Evolutionary conservation across 2,797 vertebrate genomes (phyloP).

Genomic region (Falco naumanni): DNA sequence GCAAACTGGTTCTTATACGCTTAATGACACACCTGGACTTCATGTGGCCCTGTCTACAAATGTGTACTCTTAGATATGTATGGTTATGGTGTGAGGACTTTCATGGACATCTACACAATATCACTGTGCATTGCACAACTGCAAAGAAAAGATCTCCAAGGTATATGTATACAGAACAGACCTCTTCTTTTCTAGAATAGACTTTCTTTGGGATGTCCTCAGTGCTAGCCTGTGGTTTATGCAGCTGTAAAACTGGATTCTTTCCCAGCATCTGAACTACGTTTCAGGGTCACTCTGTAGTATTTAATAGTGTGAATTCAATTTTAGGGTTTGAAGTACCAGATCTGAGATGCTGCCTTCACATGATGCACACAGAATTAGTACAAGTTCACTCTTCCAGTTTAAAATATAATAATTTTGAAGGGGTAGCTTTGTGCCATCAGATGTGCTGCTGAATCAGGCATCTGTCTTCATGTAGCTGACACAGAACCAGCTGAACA

Average conservation of each 20-base stretch:
- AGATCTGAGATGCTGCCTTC: not conserved
- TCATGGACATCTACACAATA: not conserved
- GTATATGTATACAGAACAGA: not conserved
- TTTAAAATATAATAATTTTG: not conserved
- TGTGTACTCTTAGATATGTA: not conserved
- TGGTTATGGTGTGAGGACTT: not conserved
- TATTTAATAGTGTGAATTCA: not conserved
- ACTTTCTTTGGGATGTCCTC: not conserved
- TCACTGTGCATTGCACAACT: not conserved
- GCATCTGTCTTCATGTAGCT: not conserved
- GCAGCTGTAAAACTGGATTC: not conserved
- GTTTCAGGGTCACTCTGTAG: not conserved
- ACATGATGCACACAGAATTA: not conserved
- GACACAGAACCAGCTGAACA: not conserved
- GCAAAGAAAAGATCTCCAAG: not conserved
- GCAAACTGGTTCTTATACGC: not conserved
- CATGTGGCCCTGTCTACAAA: not conserved
- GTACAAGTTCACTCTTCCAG: not conserved
- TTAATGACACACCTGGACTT: not conserved
- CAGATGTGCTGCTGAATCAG: not conserved
- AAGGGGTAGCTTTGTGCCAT: not conserved
- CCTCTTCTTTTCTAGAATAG: not conserved
- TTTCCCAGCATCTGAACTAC: not conserved
- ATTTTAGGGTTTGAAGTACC: not conserved
- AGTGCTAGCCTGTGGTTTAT: not conserved